Percentiles rank a stretch among this genome's conserved stretches.
Evolutionary conservation across 2,113 vertebrate genomes (phyloP).

Genomic region (Rostratula benghalensis): DNA sequence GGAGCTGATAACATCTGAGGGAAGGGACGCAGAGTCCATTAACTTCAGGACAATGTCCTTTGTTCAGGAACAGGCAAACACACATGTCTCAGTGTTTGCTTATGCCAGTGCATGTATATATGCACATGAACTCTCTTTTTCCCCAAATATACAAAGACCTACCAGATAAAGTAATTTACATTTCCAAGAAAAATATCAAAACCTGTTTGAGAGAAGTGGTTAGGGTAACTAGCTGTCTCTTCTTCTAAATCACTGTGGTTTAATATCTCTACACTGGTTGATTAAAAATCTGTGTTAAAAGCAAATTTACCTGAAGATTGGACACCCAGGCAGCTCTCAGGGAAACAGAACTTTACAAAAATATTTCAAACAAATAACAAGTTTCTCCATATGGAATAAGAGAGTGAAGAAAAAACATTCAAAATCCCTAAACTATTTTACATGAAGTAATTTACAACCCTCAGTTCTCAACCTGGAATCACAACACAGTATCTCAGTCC

Average conservation of each 20-base stretch:
- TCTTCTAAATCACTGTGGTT: not conserved
- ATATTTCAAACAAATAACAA: not conserved
- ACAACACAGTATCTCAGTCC: not conserved
- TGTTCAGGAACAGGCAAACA: not conserved
- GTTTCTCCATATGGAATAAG: not conserved
- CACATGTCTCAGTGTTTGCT: not conserved
- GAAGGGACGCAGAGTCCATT: not conserved
- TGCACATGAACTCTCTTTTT: not conserved
- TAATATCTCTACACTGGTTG: not conserved
- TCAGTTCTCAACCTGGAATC: not conserved
- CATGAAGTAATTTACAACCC: not conserved
- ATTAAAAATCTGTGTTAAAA: not conserved
- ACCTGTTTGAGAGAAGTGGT: not conserved
- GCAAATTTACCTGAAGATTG: not conserved
- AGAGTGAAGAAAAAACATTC: not conserved
- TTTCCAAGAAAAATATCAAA: not conserved
- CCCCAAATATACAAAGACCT: not conserved
- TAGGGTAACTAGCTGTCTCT: not conserved
- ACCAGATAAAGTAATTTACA: not conserved
- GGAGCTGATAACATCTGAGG: not conserved
- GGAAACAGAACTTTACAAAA: not conserved
- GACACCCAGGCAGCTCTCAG: not conserved
- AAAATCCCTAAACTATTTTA: not conserved
- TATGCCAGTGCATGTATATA: fast-evolving
- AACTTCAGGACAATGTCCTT: not conserved